These are phyloP conservation scores for Prolemur simus DNA, from an alignment of 2,113 vertebrate genomes.

Conservation along the genomic window DNA sequence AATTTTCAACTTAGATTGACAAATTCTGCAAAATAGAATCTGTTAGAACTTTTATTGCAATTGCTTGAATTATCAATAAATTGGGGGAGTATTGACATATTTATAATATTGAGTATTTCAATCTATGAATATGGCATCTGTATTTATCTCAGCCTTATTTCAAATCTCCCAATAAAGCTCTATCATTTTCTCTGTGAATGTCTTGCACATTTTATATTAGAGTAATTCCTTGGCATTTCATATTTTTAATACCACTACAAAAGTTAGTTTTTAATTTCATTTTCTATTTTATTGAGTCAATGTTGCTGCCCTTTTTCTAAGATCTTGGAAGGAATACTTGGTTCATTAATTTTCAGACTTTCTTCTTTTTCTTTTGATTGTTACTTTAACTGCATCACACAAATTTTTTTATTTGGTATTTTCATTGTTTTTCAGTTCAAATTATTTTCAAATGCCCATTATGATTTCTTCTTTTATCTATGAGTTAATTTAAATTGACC, in stretches of 20 bases:
- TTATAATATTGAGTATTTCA: neutral
- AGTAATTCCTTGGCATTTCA: neutral
- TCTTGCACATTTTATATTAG: neutral
- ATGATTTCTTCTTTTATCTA: neutral
- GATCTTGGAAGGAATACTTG: neutral
- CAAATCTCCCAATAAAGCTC: neutral
- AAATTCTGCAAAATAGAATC: neutral
- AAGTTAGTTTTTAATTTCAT: neutral
- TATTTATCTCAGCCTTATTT: conserved; percentile 3
- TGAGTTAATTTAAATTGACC: conserved; percentile 26
- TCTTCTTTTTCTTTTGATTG: conserved; percentile 14
- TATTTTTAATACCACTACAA: conserved; percentile 8
- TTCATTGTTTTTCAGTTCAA: neutral
- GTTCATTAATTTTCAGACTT: neutral
- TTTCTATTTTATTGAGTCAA: neutral
- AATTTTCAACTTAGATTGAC: neutral
- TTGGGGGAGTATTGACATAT: neutral
- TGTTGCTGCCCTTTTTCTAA: neutral
- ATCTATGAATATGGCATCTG: neutral
- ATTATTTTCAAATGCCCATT: conserved; percentile 13
- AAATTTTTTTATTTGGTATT: conserved; percentile 16
- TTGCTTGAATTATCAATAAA: neutral
- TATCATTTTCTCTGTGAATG: neutral
- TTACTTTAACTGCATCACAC: neutral
- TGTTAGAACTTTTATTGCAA: neutral